Evolutionary conservation across 2,888 invertebrate species (phyloP), one percentile per base, ranked within the genome.

Genomic region (Theodoxus fluviatilis): DNA sequence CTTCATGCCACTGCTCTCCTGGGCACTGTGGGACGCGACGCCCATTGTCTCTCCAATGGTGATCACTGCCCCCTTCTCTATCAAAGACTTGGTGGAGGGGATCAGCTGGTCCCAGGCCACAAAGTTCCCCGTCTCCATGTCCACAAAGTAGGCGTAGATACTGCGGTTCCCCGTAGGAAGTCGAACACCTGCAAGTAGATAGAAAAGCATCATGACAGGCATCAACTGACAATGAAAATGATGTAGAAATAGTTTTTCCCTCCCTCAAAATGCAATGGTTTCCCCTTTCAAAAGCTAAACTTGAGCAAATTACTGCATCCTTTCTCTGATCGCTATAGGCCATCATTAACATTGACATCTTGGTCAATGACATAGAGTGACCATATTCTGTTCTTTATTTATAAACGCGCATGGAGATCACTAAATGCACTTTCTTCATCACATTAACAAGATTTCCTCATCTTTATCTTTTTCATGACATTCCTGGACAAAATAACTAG

Each of bases 131-230:
- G 83, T 80, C 69, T 86, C 85, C 80, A 86, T 81, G 76, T 87
- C 86, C 31, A 87, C 80, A 75, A 87, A 87, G 76, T 85, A 87
- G 70, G 85, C 83, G 77, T 84, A 87, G 61, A 87, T 84, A 61
- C 82, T 83, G 47, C 81, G 77, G 73, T 82, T 83, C 12, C 85
- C 85, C 33, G 86, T 81, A 12, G 87, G 87, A 25, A 87, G 78
- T 37, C 85, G 77, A 22, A 87, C 83, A 69, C 86, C 86, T 86
- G 74, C n/a, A 76, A 40, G n/a, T n/a, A n/a, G n/a, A n/a, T n/a
- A n/a, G n/a, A n/a, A n/a, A n/a, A 25, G 40, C 38, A 4, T 22
- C 37, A 33, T 3, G 12, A 69, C n/a, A 38, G n/a, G 3, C 35
- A 9, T 18, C 6, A 22, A 49, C 7, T 15, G 9, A 12, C 15